Percentiles rank a stretch among this genome's conserved stretches.
These are phyloP conservation scores for Alethe diademata DNA, from an alignment of 2,113 vertebrate genomes.

Conservation along the genomic window DNA sequence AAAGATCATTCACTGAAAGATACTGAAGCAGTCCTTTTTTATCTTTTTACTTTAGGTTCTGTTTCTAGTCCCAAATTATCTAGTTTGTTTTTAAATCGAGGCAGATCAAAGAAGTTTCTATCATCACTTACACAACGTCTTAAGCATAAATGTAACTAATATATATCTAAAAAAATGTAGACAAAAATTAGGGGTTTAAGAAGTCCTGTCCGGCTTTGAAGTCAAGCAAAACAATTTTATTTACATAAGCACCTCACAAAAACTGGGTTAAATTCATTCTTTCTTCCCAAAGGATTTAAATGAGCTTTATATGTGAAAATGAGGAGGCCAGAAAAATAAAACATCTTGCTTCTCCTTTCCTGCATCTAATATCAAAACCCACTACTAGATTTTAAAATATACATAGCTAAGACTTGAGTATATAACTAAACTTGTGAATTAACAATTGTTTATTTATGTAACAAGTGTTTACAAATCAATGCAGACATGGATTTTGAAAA, in stretches of 20 bases:
- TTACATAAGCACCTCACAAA: conserved; percentile 31
- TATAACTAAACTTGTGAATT: not conserved
- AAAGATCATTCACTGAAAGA: not conserved
- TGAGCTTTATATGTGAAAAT: not conserved
- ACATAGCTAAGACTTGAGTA: not conserved
- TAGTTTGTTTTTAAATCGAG: not conserved
- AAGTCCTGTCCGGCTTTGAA: conserved; percentile 34
- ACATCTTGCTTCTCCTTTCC: not conserved
- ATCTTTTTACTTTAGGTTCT: not conserved
- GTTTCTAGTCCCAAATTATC: not conserved
- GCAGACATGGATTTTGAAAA: not conserved
- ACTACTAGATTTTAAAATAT: not conserved
- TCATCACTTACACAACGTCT: not conserved
- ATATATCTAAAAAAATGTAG: not conserved
- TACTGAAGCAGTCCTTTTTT: not conserved
- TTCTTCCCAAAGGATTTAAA: conserved; percentile 25
- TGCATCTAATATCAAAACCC: not conserved
- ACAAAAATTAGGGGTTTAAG: not conserved
- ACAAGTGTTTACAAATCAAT: not conserved
- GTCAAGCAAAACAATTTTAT: conserved; percentile 11
- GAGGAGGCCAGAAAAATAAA: not conserved
- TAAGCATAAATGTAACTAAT: not conserved
- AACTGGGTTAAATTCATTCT: conserved; percentile 8
- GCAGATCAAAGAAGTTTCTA: conserved; percentile 26
- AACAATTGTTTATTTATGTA: not conserved